These are phyloP conservation scores for Peucedramus taeniatus DNA, from an alignment of 2,113 vertebrate species.

Conservation along the genomic window DNA sequence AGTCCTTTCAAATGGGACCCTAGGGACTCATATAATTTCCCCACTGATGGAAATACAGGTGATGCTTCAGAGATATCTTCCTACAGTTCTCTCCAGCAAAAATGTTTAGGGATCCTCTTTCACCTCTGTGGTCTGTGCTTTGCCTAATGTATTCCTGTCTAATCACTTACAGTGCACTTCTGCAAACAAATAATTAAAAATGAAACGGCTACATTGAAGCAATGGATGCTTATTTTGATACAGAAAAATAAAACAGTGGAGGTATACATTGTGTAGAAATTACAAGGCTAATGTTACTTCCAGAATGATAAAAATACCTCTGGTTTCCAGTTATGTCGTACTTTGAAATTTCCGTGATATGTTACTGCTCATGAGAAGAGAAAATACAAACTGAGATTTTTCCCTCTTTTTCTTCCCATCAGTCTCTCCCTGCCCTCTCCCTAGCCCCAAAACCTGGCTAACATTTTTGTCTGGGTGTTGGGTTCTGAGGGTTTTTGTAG, in stretches of 20 bases:
- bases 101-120: background rate
- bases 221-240: background rate
- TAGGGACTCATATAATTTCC: background rate
- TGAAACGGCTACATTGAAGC: background rate
- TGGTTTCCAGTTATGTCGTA: background rate
- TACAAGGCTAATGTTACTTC: background rate
- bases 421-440: rapidly evolving
- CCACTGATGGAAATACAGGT: background rate
- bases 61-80: background rate
- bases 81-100: background rate
- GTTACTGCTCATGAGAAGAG: background rate
- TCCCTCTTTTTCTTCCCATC: background rate
- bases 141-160: background rate
- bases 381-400: background rate
- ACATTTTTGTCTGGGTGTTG: rapidly evolving
- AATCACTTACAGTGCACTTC: background rate
- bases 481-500: rapidly evolving
- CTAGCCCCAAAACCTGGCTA: background rate
- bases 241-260: background rate
- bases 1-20: background rate
- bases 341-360: background rate
- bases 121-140: background rate
- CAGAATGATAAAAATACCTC: background rate
- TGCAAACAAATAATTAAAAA: background rate
- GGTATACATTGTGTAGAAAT: background rate